Conservation (phyloP, 2,797 vertebrate species). For the Crypturellus tataupa region DNA sequence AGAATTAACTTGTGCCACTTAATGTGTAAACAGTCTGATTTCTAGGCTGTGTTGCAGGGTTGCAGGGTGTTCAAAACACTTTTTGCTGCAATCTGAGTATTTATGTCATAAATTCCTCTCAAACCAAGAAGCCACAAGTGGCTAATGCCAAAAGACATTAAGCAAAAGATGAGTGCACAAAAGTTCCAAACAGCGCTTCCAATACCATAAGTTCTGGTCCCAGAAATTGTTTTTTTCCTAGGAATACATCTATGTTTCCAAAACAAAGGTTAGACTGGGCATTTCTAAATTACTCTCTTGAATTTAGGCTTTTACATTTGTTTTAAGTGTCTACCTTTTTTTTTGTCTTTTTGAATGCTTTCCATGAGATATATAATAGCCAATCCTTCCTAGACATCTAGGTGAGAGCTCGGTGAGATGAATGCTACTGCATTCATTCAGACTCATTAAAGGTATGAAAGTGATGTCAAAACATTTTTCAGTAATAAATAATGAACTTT, state of each 20-base stretch:
- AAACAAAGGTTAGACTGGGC: neutral
- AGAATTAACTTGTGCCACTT: neutral
- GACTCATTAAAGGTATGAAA: neutral
- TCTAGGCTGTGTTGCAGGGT: neutral
- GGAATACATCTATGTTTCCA: neutral
- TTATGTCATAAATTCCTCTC: neutral
- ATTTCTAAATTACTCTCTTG: neutral
- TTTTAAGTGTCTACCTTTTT: neutral
- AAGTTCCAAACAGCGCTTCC: neutral
- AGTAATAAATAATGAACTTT: neutral
- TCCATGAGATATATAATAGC: neutral
- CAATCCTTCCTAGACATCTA: neutral
- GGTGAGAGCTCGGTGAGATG: neutral
- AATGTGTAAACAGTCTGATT: neutral
- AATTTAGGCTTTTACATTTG: neutral
- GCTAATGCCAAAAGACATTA: neutral
- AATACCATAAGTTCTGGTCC: neutral
- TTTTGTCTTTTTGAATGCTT: neutral
- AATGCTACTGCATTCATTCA: neutral
- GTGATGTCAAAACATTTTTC: neutral
- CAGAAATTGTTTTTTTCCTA: neutral
- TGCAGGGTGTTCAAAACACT: rapidly evolving
- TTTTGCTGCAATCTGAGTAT: neutral
- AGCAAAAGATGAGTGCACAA: neutral
- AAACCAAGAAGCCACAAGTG: neutral